Base-by-base conservation (phyloP, 1,140 invertebrate genomes). In the Amyelois transitella region DNA sequence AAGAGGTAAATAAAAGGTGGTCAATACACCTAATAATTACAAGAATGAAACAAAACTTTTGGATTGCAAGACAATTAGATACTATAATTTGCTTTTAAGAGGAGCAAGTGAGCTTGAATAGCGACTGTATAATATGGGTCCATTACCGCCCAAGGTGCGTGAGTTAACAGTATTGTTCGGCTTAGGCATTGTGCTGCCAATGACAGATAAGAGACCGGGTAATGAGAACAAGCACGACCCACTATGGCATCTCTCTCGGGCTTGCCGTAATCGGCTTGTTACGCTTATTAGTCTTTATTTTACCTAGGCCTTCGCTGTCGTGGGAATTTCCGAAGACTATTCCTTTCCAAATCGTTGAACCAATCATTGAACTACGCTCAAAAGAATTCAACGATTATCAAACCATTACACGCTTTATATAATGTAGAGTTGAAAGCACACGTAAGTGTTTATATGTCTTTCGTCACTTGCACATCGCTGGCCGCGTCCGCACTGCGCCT, bases 161-260 rank as follows among this genome's bases (percentile, higher is more conserved):
- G 64, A 73, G 64, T 62, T 66, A 45, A 73, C 69, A 67, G 66
- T 69, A 77, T 77, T 75, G 73, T 78, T 70, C 59, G 61, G 63
- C 25, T 66, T 60, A 59, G 57, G 72, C 66, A 77, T 79, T 79
- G 71, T 77, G 60, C 78, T 79, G 78, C 76, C 74, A 79, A 81
- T 79, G 78, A 77, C 76, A 81, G 78, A 81, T 81, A 81, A 81
- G 76, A 75, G 62, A n/a, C 64, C 66, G 55, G 32, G 74, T 81
- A 79, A 81, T 74, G 74, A 78, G 73, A 58, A 66, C 72, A 64
- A 64, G 63, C 66, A 21, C 18, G 60, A 61, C 59, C 64, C 60
- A 75, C 72, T 74, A 77, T 70, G 66, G 72, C 63, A 71, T 69
- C 69, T 68, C 65, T 62, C 43, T 21, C 12, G 7, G 28, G 22